Conservation (phyloP, 37 sponge, comb jelly and placozoan species). For the Spongilla lacustris region DNA sequence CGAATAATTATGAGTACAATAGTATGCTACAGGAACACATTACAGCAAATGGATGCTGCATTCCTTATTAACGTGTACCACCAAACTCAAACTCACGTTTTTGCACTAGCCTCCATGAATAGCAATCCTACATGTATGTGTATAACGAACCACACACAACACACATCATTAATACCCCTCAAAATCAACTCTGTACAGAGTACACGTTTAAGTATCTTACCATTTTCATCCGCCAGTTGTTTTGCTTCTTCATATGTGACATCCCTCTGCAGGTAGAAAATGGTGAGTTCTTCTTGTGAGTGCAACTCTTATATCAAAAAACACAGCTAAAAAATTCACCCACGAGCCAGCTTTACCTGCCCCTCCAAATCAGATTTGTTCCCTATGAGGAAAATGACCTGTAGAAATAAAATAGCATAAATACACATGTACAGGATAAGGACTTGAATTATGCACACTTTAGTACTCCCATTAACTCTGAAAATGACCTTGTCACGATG, state of each 20-base stretch:
- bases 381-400: constrained; percentile 98
- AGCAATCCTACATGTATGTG: constrained; percentile 70
- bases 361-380: constrained; percentile 98
- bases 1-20: no score
- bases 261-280: constrained; percentile 77
- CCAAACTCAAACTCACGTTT: constrained; percentile 77
- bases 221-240: constrained; percentile 98
- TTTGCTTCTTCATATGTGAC: constrained; percentile 99
- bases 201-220: constrained; percentile 36
- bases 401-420: neutral
- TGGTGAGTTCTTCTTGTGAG: neutral
- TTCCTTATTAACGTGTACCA: neutral
- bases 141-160: neutral
- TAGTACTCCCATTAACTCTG: no score
- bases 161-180: no score
- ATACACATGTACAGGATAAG: no score
- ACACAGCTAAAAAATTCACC: neutral
- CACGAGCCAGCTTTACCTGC: constrained; percentile 60
- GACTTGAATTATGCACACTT: no score
- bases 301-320: neutral
- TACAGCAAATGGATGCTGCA: neutral
- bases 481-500: no score
- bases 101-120: constrained; percentile 97
- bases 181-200: neutral
- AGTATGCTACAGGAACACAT: no score